Conservation (phyloP, 2,888 invertebrate species). For the Mystacides longicornis region DNA sequence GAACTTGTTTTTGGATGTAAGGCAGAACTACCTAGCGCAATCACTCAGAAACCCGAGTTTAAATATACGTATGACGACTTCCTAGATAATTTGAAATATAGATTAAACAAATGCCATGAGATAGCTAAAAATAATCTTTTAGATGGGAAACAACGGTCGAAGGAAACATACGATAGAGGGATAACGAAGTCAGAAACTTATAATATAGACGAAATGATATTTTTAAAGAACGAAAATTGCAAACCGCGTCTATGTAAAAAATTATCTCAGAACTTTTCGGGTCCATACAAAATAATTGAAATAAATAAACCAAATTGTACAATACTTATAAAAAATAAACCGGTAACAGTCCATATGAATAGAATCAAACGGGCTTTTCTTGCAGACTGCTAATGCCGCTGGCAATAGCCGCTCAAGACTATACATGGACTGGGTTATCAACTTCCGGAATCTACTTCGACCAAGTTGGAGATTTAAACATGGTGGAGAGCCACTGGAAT, state of each 20-base stretch:
- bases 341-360: background rate
- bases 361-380: no score
- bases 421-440: background rate
- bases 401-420: background rate
- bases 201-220: constrained; percentile 24
- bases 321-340: background rate
- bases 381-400: background rate
- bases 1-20: constrained; percentile 29
- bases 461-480: no score
- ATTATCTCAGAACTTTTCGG: background rate
- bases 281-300: background rate
- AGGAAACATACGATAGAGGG: constrained; percentile 25
- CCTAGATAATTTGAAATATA: constrained; percentile 15
- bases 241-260: background rate
- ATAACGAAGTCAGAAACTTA: constrained; percentile 17
- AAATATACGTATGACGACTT: constrained; percentile 29
- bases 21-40: constrained; percentile 25
- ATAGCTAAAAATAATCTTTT: constrained; percentile 27
- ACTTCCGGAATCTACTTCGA: background rate
- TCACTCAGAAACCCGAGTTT: constrained; percentile 25
- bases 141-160: constrained; percentile 23
- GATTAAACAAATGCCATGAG: constrained; percentile 26
- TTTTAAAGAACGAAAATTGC: constrained; percentile 9
- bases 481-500: no score
- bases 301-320: background rate